Percentiles rank a stretch among this genome's conserved stretches.
These are phyloP conservation scores for Trissolcus basalis DNA, from an alignment of 1,140 invertebrate species.

Conservation along the genomic window DNA sequence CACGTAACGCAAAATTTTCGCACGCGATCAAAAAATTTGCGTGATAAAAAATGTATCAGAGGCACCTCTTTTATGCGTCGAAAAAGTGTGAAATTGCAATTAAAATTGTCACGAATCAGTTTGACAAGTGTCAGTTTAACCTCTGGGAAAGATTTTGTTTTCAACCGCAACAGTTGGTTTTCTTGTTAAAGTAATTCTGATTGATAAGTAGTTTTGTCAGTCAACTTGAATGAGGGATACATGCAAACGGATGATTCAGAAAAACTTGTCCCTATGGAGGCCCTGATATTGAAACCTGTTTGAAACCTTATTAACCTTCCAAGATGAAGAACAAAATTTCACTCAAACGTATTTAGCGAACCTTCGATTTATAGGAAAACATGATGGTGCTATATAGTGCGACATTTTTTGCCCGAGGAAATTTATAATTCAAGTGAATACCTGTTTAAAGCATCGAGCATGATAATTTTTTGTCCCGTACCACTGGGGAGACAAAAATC, in stretches of 20 bases:
- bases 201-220: slow-evolving; percentile 1
- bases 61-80: background rate
- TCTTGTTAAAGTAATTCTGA: background rate
- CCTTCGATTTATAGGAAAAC: too few relatives aligned
- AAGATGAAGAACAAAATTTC: too few relatives aligned
- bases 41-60: too few relatives aligned
- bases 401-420: too few relatives aligned
- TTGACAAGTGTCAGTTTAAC: background rate
- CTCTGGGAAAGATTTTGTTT: background rate
- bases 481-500: too few relatives aligned
- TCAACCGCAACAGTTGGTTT: background rate
- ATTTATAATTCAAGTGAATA: too few relatives aligned
- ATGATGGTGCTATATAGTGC: too few relatives aligned
- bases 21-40: too few relatives aligned
- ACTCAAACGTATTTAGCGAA: too few relatives aligned
- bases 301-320: background rate
- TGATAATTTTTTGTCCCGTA: too few relatives aligned
- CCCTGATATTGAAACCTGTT: background rate
- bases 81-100: background rate
- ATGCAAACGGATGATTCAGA: background rate
- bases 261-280: background rate
- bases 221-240: background rate
- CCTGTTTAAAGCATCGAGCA: too few relatives aligned
- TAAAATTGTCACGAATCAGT: background rate
- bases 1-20: too few relatives aligned